Conservation (phyloP, 2,113 vertebrate genomes). For the Arothron firmamentum region DNA sequence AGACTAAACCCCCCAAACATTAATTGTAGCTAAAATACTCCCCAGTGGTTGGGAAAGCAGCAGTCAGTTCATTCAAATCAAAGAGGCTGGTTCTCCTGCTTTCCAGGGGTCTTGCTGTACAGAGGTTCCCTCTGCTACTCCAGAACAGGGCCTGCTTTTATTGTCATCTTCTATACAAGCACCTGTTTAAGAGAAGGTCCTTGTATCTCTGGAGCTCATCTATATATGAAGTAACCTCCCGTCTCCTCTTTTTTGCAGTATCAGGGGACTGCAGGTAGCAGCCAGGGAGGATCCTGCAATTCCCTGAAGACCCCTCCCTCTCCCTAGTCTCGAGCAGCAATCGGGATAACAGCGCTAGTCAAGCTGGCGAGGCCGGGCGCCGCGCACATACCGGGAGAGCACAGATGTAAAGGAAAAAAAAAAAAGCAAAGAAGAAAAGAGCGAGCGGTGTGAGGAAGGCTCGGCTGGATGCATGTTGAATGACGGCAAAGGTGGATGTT, state of each 20-base stretch:
- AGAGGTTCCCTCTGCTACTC: too few relatives aligned
- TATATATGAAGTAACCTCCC: too few relatives aligned
- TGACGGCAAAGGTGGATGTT: slow-evolving; percentile 69
- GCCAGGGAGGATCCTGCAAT: slow-evolving; percentile 75
- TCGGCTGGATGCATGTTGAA: slow-evolving; percentile 83
- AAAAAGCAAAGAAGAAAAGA: slow-evolving; percentile 19
- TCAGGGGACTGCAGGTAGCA: slow-evolving; percentile 69
- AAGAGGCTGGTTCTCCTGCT: too few relatives aligned
- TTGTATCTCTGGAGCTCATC: too few relatives aligned
- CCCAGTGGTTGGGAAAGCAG: too few relatives aligned
- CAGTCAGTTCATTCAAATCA: too few relatives aligned
- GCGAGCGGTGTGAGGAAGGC: slow-evolving; percentile 36
- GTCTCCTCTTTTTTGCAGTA: slow-evolving; percentile 51
- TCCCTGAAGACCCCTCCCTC: slow-evolving; percentile 76
- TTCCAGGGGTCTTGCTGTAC: too few relatives aligned
- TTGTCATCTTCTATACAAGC: too few relatives aligned
- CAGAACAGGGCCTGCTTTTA: too few relatives aligned
- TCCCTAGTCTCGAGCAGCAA: slow-evolving; percentile 64
- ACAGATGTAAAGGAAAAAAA: slow-evolving; percentile 16
- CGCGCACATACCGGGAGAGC: slow-evolving; percentile 4
- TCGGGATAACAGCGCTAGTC: slow-evolving; percentile 21
- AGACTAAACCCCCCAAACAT: too few relatives aligned
- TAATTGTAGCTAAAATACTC: too few relatives aligned
- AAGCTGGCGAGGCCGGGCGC: slow-evolving; percentile 5
- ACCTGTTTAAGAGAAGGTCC: too few relatives aligned